Percentiles rank a stretch among this genome's conserved stretches.
Conservation (phyloP, 2,113 vertebrate species). For the human region GRCh38 chr19:46674501-46675000, state of each 20-base stretch:
- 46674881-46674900: background rate
- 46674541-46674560: slow-evolving; percentile 92
- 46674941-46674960: background rate
- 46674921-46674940: fast-evolving
- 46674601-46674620: background rate
- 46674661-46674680: slow-evolving; percentile 95
- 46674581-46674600: background rate
- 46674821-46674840: background rate
- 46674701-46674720: slow-evolving; percentile 93
- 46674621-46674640: slow-evolving; percentile 84
- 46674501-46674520: no score
- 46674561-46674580: slow-evolving; percentile 80
- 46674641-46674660: slow-evolving; percentile 93
- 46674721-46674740: slow-evolving; percentile 94
- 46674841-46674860: background rate
- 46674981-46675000: background rate
- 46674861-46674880: background rate
- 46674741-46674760: background rate
- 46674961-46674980: background rate
- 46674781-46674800: fast-evolving
- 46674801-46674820: background rate
- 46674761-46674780: background rate
- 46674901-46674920: background rate
- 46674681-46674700: slow-evolving; percentile 90
- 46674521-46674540: slow-evolving; percentile 93